Conservation (phyloP, 1,140 invertebrate genomes). For the Chrysopa pallens region DNA sequence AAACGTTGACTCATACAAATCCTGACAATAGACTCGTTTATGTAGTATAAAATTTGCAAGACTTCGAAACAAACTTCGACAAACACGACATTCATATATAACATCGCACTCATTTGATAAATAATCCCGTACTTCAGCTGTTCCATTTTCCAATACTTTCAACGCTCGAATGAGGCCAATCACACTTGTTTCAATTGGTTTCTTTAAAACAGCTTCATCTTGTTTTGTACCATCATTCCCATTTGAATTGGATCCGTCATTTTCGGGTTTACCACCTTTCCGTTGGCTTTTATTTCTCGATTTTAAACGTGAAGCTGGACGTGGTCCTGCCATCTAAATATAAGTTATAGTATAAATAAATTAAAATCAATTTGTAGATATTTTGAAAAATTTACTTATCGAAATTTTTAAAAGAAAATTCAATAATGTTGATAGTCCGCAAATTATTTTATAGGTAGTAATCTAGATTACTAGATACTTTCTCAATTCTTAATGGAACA, state of each 20-base stretch:
- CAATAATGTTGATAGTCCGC: too few species aligned
- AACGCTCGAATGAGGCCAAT: constrained; percentile 19
- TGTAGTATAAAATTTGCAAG: constrained; percentile 40
- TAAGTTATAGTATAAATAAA: too few species aligned
- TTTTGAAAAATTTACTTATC: too few species aligned
- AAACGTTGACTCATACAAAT: constrained; percentile 7
- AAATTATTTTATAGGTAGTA: too few species aligned
- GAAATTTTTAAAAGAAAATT: too few species aligned
- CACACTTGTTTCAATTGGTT: constrained; percentile 23
- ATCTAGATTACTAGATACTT: too few species aligned
- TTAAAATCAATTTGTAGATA: too few species aligned
- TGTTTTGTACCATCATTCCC: constrained; percentile 4
- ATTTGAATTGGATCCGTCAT: constrained; percentile 10
- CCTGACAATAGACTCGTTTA: constrained; percentile 34
- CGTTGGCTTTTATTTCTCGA: constrained; percentile 8
- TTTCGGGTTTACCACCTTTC: constrained; percentile 11
- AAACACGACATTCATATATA: constrained; percentile 39
- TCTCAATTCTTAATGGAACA: too few species aligned
- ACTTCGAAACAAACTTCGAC: constrained; percentile 34
- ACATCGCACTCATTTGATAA: constrained; percentile 38
- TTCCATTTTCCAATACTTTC: constrained; percentile 19
- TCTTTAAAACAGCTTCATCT: constrained; percentile 19
- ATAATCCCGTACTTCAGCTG: constrained; percentile 25
- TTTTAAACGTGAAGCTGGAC: not conserved
- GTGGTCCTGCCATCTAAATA: not conserved